A percentile compares a stretch with the other conserved stretches of the same genome.
phyloP scores from a whole-genome alignment of 2,113 vertebrate genomes.

The Diphyllodes magnificus region DNA sequence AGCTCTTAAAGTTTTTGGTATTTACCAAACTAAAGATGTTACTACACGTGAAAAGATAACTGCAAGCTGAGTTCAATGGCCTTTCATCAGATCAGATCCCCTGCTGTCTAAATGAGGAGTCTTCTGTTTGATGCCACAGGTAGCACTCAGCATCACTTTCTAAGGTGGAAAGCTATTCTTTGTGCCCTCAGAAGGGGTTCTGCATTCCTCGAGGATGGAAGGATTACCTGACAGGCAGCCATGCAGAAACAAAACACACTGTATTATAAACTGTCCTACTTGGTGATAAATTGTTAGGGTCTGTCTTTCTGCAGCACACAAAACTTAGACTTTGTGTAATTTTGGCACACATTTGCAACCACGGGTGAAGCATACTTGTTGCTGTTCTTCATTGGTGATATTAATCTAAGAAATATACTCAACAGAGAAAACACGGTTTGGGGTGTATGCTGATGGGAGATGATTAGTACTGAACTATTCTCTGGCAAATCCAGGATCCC shows the following conservation, averaged over 20 bases:
- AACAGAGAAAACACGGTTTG: neutral
- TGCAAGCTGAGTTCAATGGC: neutral
- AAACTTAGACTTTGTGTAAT: neutral
- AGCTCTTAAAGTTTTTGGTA: neutral
- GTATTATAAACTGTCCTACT: neutral
- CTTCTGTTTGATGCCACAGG: neutral
- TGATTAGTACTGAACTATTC: neutral
- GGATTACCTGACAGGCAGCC: neutral
- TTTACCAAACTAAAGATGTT: neutral
- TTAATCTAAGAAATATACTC: neutral
- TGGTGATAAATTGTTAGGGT: neutral
- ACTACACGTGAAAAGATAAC: neutral
- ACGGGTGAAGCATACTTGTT: fast-evolving
- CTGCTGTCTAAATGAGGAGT: neutral
- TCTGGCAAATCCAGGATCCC: neutral
- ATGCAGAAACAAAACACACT: neutral
- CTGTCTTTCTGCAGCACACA: neutral
- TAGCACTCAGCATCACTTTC: neutral
- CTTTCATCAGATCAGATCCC: neutral
- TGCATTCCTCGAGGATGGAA: neutral
- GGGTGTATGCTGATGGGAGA: neutral
- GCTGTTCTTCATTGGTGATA: neutral
- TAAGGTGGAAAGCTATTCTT: neutral
- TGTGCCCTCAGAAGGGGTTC: neutral
- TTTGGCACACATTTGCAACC: neutral